Evolutionary conservation across 2,888 invertebrate species (phyloP).

Genomic region (Andrena dorsata): DNA sequence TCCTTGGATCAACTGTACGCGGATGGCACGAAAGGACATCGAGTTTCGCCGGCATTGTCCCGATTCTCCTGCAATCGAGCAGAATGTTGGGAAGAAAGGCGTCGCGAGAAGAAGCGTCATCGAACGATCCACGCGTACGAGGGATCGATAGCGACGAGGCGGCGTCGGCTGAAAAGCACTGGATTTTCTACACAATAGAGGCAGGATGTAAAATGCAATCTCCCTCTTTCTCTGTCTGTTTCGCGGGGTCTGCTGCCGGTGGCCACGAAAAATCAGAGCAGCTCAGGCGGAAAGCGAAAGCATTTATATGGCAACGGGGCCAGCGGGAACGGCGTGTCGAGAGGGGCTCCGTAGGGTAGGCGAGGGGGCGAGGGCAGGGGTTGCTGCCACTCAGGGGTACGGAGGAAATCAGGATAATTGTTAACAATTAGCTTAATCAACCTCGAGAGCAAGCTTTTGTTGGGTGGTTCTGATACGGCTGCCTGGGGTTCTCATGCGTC

Average conservation of each 20-base stretch:
- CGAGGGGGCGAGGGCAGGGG: constrained; percentile 74
- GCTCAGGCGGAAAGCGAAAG: constrained; percentile 79
- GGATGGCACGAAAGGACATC: background rate
- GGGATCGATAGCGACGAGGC: constrained; percentile 63
- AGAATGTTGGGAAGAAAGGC: background rate
- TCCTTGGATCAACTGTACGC: background rate
- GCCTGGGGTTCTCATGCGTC: constrained; percentile 73
- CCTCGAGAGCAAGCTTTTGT: constrained; percentile 84
- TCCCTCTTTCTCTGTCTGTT: constrained; percentile 38
- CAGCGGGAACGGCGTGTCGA: constrained; percentile 62
- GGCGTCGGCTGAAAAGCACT: constrained; percentile 52
- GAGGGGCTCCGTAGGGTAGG: constrained; percentile 64
- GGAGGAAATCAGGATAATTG: constrained; percentile 85
- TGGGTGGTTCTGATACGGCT: constrained; percentile 75
- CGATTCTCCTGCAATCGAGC: background rate
- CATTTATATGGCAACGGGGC: constrained; percentile 76
- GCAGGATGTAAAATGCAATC: constrained; percentile 59
- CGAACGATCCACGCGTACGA: constrained; percentile 59
- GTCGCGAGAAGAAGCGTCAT: constrained; percentile 4
- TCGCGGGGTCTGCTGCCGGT: constrained; percentile 50
- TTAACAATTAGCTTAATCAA: constrained; percentile 85
- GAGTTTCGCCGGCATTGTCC: background rate
- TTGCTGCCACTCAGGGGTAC: constrained; percentile 78
- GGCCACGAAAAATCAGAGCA: constrained; percentile 75
- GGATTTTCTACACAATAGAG: constrained; percentile 58